Evolutionary conservation across 2,797 vertebrate species (phyloP).

Genomic region (Megaceryle alcyon): DNA sequence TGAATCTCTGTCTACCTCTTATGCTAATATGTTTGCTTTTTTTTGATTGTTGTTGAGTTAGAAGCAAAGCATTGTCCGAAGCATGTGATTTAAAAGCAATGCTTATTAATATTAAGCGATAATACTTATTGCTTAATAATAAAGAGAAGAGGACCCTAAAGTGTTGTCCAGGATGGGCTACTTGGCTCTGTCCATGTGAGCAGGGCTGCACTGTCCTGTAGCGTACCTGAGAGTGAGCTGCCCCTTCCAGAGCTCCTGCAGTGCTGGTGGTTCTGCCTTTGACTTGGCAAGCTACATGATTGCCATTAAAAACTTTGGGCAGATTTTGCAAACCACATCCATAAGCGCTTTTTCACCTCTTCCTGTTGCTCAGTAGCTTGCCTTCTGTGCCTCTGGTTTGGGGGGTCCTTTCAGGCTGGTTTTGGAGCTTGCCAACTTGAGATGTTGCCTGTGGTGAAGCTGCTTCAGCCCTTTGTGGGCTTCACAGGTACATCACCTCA

Average conservation of each 20-base stretch:
- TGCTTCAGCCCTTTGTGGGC: background rate
- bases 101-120: too few relatives aligned
- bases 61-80: background rate
- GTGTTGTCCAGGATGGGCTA: background rate
- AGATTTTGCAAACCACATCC: background rate
- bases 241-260: background rate
- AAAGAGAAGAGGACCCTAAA: background rate
- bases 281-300: background rate
- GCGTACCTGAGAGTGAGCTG: accelerated
- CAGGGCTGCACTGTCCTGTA: background rate
- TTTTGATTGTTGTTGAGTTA: background rate
- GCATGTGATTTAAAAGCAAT: background rate
- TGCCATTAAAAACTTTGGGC: background rate
- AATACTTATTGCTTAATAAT: background rate
- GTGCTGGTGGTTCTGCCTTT: background rate
- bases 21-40: background rate
- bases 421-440: background rate
- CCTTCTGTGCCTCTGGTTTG: background rate
- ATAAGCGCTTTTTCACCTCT: background rate
- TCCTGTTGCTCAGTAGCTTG: background rate
- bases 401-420: background rate
- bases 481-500: background rate
- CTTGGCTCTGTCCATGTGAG: background rate
- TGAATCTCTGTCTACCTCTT: background rate
- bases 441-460: background rate